phyloP scores from a whole-genome alignment of 2,888 invertebrate species.

The Entomobrya multifasciata region DNA sequence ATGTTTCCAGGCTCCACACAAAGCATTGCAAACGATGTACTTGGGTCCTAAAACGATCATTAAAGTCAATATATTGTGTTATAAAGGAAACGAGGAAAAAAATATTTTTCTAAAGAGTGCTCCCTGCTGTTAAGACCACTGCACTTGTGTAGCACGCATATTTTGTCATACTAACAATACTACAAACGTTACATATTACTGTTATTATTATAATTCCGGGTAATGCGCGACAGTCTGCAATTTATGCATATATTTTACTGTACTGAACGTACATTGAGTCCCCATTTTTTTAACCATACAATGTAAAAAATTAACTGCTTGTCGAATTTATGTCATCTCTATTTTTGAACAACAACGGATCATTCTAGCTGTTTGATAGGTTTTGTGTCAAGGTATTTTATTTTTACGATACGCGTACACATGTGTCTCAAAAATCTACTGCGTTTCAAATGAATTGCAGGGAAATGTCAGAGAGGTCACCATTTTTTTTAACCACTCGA shows the following conservation, averaged over 20 bases:
- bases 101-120: constrained; percentile 59
- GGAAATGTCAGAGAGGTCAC: constrained; percentile 14
- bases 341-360: no score
- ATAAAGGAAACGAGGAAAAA: constrained; percentile 64
- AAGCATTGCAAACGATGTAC: constrained; percentile 79
- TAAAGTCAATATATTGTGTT: constrained; percentile 72
- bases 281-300: no score
- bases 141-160: not conserved
- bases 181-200: not conserved
- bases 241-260: no score
- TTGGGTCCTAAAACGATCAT: constrained; percentile 77
- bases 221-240: no score
- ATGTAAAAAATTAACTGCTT: no score
- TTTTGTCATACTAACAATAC: constrained; percentile 9
- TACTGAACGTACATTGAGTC: no score
- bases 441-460: constrained; percentile 27
- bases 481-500: not conserved
- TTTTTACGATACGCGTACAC: not conserved
- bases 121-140: constrained; percentile 63
- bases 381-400: not conserved
- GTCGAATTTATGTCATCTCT: no score
- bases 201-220: no score
- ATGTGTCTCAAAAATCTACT: not conserved
- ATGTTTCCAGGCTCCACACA: constrained; percentile 80
- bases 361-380: not conserved